Base-by-base conservation (phyloP, 2,888 invertebrate genomes). In the Rhaphigaster nebulosa region DNA sequence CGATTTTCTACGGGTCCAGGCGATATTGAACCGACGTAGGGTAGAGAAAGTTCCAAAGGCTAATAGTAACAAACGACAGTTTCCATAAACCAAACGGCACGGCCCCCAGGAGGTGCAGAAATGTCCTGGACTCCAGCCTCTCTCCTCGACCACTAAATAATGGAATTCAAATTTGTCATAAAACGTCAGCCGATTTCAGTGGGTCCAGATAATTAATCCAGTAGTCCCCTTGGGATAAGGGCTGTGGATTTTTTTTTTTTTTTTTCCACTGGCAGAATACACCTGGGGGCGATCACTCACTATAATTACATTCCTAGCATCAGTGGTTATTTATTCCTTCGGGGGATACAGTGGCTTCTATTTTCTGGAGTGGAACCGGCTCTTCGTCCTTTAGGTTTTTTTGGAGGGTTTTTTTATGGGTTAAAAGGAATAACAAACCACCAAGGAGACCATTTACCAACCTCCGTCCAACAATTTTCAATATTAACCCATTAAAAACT, bases 271-370 rank as follows among this genome's bases (percentile, higher is more conserved):
- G n/a, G 5, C 45, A n/a, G 84, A 84, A 84, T 50, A 84, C 84
- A 84, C 84, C 84, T 45, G 45, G 84, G 34, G 23, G 84, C 84
- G 45, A 84, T 84, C 84, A n/a, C 84, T 84, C 84, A 84, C 26
- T 84, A 84, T 84, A 84, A 84, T 84, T 84, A 45, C 41, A 84
- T 84, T 84, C 84, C 84, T 84, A 41, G 26, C 45, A 84, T 84
- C 45, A n/a, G n/a, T n/a, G 45, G 84, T 84, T 84, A 84, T 84
- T 84, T 84, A 84, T 84, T 13, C 15, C 70, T 76, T 76, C 20
- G 38, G 70, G 34, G 38, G 70, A 76, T 76, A 34, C 70, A 6
- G 8, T 18, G 26, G 8, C 34, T 76, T 76, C 15, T 38, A 38
- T 38, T 38, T 76, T 8, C 34, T 70, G 5, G 38, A 76, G 34